Evolutionary conservation across 2,888 invertebrate genomes (phyloP).

Genomic region (Perizoma flavofasciatum): DNA sequence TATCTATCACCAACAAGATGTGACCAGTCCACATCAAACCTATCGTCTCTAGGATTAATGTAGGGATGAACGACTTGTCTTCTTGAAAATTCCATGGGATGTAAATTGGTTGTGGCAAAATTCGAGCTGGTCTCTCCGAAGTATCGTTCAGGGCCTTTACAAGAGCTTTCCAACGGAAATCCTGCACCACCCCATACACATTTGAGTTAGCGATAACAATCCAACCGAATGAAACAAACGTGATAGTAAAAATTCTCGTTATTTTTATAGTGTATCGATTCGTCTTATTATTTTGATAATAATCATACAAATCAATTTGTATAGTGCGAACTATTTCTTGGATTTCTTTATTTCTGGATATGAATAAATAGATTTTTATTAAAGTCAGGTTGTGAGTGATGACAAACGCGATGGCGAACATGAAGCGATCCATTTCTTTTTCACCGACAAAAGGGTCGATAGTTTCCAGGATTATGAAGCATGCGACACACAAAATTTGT

Average conservation of each 20-base stretch:
- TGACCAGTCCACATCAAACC: conserved; percentile 78
- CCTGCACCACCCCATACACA: conserved; percentile 68
- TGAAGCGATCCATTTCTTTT: conserved; percentile 74
- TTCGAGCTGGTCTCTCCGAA: conserved; percentile 53
- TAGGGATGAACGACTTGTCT: conserved; percentile 62
- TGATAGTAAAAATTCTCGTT: conserved; percentile 61
- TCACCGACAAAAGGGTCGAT: conserved; percentile 76
- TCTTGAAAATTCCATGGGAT: conserved; percentile 76
- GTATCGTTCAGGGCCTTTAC: conserved; percentile 59
- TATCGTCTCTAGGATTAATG: conserved; percentile 68
- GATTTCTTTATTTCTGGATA: conserved; percentile 69
- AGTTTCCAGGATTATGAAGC: conserved; percentile 76
- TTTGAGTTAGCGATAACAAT: conserved; percentile 71
- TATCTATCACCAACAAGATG: conserved; percentile 76
- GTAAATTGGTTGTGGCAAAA: conserved; percentile 73
- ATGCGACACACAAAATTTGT: conserved; percentile 65
- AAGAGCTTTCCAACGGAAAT: conserved; percentile 65
- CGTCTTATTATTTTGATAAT: conserved; percentile 63
- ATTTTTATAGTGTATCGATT: conserved; percentile 57
- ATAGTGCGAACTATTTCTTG: conserved; percentile 69
- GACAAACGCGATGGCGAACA: conserved; percentile 76
- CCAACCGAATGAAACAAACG: conserved; percentile 76
- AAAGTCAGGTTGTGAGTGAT: conserved; percentile 75
- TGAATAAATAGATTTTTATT: conserved; percentile 73
- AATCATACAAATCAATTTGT: conserved; percentile 64